Base-by-base conservation (phyloP, 37 sponge, comb jelly and placozoan genomes). In the Bolinopsis microptera region DNA sequence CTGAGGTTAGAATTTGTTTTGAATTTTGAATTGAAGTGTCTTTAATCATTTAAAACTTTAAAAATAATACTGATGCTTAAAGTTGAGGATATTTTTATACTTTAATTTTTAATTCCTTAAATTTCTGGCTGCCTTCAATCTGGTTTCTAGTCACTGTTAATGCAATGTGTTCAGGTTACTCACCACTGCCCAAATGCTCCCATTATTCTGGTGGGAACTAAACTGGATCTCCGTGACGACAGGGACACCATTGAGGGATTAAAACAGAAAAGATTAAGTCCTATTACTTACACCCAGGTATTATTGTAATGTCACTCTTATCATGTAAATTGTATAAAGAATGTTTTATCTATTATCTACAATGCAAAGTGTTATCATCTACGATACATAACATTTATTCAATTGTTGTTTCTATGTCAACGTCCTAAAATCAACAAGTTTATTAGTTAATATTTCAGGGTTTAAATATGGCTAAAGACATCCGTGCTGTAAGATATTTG, bases 101-200 rank as follows among this genome's bases (percentile, higher is more conserved):
- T 67, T 67, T 67, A 67, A 67, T 67, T 22, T 13, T 67, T 18
- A 67, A 22, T 67, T 67, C 13, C 18, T 18, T 67, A 26, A 74
- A 74, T 27, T n/a, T n/a, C 5, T 26, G 8, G 24, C 27, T n/a
- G n/a, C n/a, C n/a, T n/a, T n/a, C n/a, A n/a, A n/a, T n/a, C n/a
- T n/a, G n/a, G 68, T 22, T 21, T 72, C 75, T 28, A 72, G 13
- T 82, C 0, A 30, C 5, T 35, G 24, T 32, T 5, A 23, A 3
- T 35, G 5, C 30, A 32, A 36, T 21, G n/a, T 86, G 0, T 40
- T 2, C 31, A 99, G 83, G 99, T 99, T 26, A 96, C 96, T 32
- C 99, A 99, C 92, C 99, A 99, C 83, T 99, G 99, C 83, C 99
- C 99, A 0, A 96, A 99, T 94, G 97, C 98, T 37, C 99, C 99